Conservation (phyloP, 1,140 invertebrate species). For the Neoseiulus cucumeris region DNA sequence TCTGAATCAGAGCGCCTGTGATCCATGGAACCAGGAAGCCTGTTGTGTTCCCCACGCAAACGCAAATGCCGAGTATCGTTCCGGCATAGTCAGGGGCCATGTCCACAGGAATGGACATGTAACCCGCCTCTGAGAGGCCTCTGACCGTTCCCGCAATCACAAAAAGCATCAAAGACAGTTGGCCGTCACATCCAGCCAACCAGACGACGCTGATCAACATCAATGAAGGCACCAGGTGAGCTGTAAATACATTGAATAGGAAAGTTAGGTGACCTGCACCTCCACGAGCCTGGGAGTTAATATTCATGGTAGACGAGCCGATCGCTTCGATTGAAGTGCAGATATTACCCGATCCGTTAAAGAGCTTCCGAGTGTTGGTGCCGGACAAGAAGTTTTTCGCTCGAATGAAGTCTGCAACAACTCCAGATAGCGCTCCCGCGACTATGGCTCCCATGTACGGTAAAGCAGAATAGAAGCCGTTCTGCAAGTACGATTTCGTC, state of each 20-base stretch:
- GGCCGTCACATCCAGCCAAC: slow-evolving; percentile 14
- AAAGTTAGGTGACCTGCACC: too few species aligned
- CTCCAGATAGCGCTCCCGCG: slow-evolving; percentile 30
- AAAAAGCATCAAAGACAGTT: slow-evolving; percentile 14
- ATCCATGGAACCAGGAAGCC: slow-evolving; percentile 2
- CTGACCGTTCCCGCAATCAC: slow-evolving; percentile 18
- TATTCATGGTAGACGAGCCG: too few species aligned
- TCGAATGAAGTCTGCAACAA: slow-evolving; percentile 30
- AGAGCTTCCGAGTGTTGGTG: slow-evolving; percentile 18
- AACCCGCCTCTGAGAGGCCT: slow-evolving; percentile 18
- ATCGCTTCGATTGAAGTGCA: too few species aligned
- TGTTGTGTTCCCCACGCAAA: background rate
- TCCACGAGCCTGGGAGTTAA: too few species aligned
- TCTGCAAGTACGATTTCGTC: slow-evolving; percentile 25
- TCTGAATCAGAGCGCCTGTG: background rate
- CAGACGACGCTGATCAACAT: background rate
- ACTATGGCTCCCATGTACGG: slow-evolving; percentile 36
- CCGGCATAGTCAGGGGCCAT: slow-evolving; percentile 20
- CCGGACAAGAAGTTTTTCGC: slow-evolving; percentile 12
- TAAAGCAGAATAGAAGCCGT: slow-evolving; percentile 35
- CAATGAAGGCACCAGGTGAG: background rate
- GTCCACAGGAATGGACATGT: slow-evolving; percentile 19
- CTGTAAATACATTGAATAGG: background rate
- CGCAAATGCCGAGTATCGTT: slow-evolving; percentile 15
- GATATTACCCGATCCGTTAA: slow-evolving; percentile 18